Evolutionary conservation across 2,797 vertebrate species (phyloP), one percentile per base, ranked within the genome.

Genomic region (Channa striata): DNA sequence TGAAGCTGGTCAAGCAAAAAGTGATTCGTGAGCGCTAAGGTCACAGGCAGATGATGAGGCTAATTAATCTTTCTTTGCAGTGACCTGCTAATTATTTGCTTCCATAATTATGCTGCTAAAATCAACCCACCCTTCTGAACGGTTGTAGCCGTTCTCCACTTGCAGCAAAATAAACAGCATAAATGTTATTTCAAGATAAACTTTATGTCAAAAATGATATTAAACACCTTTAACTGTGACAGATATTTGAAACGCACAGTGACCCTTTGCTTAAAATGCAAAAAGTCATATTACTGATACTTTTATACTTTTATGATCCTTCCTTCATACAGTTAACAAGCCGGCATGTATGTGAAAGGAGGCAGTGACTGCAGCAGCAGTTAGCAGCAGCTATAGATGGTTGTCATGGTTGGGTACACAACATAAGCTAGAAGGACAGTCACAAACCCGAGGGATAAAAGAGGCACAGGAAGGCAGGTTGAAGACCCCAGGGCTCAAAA

Each of bases 21-120:
- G 78, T 72, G 79, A 84, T 84, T 87, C 34, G 54, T 48, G 11
- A 81, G 81, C 70, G 83, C 82, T 89, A 82, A 88, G 88, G 89
- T 92, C 86, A 88, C 81, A 71, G 51, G 68, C 83, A 82, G 80
- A 91, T 83, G 84, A 92, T 90, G 88, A 90, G 65, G 81, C 81
- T 86, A 90, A 91, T 91, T 90, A 89, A 91, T 89, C 90, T 90
- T 83, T 68, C 80, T 89, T 90, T 89, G 87, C 89, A 84, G 83
- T 91, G 61, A 72, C 81, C 80, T 23, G 74, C 87, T 89, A 88
- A 91, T 92, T 88, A 91, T 91, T 90, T 89, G 76, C 86, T 88
- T 89, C 88, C 65, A 67, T 85, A 89, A 92, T 93, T 91, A 88
- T 71, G 59, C 51, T 68, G 71, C 61, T 77, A 78, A 78, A 76